Percentiles rank a stretch among this genome's conserved stretches.
These are phyloP conservation scores for Talpa occidentalis DNA, from an alignment of 2,113 vertebrate species.

Conservation along the genomic window DNA sequence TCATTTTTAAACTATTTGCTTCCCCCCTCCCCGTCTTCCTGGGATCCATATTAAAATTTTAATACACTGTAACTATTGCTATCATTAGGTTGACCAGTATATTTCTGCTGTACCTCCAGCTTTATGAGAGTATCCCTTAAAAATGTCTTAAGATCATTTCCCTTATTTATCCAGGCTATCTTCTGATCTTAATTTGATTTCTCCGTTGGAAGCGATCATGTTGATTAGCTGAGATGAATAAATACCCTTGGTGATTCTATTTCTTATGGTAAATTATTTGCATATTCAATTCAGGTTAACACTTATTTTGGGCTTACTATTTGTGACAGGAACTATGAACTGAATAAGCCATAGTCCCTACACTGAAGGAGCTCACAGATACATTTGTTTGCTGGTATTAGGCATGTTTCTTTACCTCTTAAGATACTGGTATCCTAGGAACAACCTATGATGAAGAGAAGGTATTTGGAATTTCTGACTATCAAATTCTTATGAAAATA, in stretches of 20 bases:
- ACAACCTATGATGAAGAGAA: neutral
- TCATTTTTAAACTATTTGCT: too few relatives aligned
- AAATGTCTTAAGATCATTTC: constrained; percentile 46
- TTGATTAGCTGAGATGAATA: constrained; percentile 68
- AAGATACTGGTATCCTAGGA: neutral
- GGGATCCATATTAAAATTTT: neutral
- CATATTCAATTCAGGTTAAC: constrained; percentile 30
- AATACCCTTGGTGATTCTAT: constrained; percentile 35
- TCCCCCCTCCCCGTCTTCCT: neutral
- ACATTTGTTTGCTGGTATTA: neutral
- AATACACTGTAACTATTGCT: neutral
- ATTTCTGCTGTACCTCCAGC: neutral
- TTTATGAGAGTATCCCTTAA: constrained; percentile 25
- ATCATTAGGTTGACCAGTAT: neutral
- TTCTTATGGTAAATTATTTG: constrained; percentile 62
- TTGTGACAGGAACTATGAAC: neutral
- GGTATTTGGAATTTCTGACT: neutral
- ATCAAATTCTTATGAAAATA: neutral
- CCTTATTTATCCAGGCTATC: constrained; percentile 27
- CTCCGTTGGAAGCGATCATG: constrained; percentile 11
- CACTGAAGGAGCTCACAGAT: neutral
- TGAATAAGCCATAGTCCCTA: neutral
- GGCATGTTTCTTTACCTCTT: neutral
- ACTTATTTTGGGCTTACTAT: neutral
- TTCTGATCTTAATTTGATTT: constrained; percentile 65